Base-by-base conservation (phyloP, 2,113 vertebrate genomes). In the Bubo bubo region DNA sequence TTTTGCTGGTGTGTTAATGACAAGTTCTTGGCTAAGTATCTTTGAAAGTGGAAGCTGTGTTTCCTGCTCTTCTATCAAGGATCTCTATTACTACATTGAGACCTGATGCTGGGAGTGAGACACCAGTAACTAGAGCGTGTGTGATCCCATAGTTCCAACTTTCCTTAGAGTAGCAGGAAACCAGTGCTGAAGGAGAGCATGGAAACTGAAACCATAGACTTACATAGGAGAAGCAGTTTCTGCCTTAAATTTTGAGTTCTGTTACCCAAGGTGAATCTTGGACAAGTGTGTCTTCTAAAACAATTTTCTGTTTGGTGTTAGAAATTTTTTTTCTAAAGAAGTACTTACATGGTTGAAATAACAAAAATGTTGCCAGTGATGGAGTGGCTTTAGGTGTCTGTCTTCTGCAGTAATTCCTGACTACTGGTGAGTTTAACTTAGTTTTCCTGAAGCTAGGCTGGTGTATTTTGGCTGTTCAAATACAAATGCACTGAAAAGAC, bases 181-280 rank as follows among this genome's bases (percentile, higher is more conserved):
- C 60, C 91, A 45, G 52, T 96, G 80, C 93, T 96, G 91, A 94
- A 91, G 66, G 87, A 95, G 64, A 90, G 66, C 55, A 5, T 53
- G 34, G 26, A 15, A 59, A 13, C 18, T 79, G 68, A 79, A 50
- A 59, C 17, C 0, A 7, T 17, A 35, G 50, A 50, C 18, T n/a
- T 89, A n/a, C 79, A 27, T 47, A 9, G 5, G 47, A 60, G 49
- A 76, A 73, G 13, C 17, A 63, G 10, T 76, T 92, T 68, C 35
- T 96, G 32, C 49, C 14, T 68, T 83, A 62, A 86, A 43, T 9
- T 63, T 79, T 41, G 19, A 85, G 20, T 84, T 87, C 26, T 60
- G 27, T 53, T 87, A 81, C 47, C 9, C 14, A 83, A 10, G 39
- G 8, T 92, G 53, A 75, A 32, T 60, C 45, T 79, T 77, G n/a